Evolutionary conservation across 2,888 invertebrate species (phyloP), one percentile per base, ranked within the genome.

Genomic region (Cerastoderma edule): DNA sequence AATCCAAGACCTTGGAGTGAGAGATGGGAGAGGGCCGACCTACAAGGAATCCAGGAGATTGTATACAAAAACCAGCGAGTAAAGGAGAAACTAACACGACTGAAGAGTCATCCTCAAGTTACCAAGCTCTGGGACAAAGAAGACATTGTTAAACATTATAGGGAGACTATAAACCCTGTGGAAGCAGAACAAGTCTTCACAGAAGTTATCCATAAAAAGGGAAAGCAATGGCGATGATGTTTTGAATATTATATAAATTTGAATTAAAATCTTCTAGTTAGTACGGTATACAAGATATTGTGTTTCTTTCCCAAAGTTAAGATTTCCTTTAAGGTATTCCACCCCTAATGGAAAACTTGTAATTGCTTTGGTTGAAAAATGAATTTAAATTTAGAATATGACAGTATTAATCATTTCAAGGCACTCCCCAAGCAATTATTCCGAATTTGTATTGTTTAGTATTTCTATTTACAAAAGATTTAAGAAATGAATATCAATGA

Each of bases 1-100:
- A 93, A 93, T 66, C 94, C 94, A 5, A 95, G 95, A 65, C 99
- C 99, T 0, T 99, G 99, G 99, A 91, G 95, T n/a, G 95, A 95
- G 87, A 95, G 96, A 80, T 99, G 98, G 97, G 97, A 92, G 75
- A 71, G 89, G 22, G 50, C 66, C 50, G 72, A 87, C 48, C 72
- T 92, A 44, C 84, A 89, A 72, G 92, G 92, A 19, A 83, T 90
- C 0, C 83, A 88, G 66, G 83, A 85, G 39, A 76, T 89, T 6
- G 82, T 78, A 1, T 69, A 57, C 39, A 76, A 90, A 35, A 83
- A 83, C 5, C 83, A 88, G 27, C 85, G 78, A 57, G 82, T 84
- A 63, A 79, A 83, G 33, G 81, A 77, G 13, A 83, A 95, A 64
- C 27, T 60, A 2, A 35, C 50, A 44, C 60, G 35, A 27, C 24